Evolutionary conservation across 2,888 invertebrate species (phyloP).

Genomic region (Meghimatium bilineatum): DNA sequence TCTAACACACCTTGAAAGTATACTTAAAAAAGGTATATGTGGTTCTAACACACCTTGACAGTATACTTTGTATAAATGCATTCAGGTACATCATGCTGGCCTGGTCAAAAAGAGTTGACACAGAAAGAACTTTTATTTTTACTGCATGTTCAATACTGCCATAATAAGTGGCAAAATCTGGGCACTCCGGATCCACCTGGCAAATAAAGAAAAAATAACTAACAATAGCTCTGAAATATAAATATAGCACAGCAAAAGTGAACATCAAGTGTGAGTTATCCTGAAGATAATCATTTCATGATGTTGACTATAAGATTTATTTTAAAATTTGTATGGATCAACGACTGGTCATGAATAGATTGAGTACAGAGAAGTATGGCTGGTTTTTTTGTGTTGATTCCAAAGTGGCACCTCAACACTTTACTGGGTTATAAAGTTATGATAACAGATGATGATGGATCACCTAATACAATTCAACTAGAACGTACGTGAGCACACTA

Average conservation of each 20-base stretch:
- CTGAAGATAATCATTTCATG: no score
- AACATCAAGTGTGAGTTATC: background rate
- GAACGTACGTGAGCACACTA: no score
- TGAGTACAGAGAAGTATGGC: no score
- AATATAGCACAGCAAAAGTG: background rate
- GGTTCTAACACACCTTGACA: slow-evolving; percentile 74
- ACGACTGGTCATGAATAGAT: no score
- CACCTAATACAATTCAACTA: no score
- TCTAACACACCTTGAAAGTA: background rate
- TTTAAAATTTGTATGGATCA: no score
- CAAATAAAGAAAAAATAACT: slow-evolving; percentile 50
- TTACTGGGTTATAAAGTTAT: no score
- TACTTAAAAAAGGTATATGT: background rate
- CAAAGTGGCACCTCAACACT: no score
- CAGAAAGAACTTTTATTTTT: slow-evolving; percentile 83
- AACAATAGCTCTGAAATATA: background rate
- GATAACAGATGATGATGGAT: no score
- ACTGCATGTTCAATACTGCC: slow-evolving; percentile 88
- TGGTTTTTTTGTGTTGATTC: no score
- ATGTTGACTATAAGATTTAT: no score
- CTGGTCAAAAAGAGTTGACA: slow-evolving; percentile 84
- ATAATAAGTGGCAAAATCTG: slow-evolving; percentile 88
- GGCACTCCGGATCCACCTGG: slow-evolving; percentile 87
- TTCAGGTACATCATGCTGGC: slow-evolving; percentile 85
- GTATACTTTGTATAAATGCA: slow-evolving; percentile 83